Percentiles rank a stretch among this genome's conserved stretches.
Evolutionary conservation across 1,140 invertebrate genomes (phyloP).

Genomic region (Luehdorfia chinensis): DNA sequence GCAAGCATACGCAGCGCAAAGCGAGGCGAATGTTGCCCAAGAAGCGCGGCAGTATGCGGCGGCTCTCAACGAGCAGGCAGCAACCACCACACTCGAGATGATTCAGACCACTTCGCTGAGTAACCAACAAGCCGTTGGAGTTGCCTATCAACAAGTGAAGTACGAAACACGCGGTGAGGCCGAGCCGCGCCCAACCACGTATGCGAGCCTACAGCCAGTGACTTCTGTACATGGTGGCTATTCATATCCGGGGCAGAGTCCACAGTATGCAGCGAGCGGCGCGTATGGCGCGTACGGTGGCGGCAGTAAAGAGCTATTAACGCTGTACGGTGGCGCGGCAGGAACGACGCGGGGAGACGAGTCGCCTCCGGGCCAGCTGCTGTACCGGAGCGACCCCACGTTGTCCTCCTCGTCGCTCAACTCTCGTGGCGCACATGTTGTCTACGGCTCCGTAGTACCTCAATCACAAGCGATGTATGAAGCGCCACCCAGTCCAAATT

Average conservation of each 20-base stretch:
- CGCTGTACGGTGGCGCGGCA: slow-evolving; percentile 54
- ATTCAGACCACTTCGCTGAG: slow-evolving; percentile 61
- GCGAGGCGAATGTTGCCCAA: slow-evolving; percentile 25
- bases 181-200: slow-evolving; percentile 56
- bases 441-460: slow-evolving; percentile 60
- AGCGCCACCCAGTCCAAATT: slow-evolving; percentile 76
- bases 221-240: slow-evolving; percentile 59
- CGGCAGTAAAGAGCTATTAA: slow-evolving; percentile 59
- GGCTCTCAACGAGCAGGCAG: slow-evolving; percentile 46
- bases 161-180: slow-evolving; percentile 64
- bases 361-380: slow-evolving; percentile 62
- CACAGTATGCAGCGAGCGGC: slow-evolving; percentile 51
- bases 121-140: slow-evolving; percentile 65
- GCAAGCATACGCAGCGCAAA: slow-evolving; percentile 38
- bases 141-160: slow-evolving; percentile 68
- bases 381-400: slow-evolving; percentile 79
- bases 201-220: slow-evolving; percentile 71
- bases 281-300: slow-evolving; percentile 48
- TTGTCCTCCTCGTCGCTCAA: slow-evolving; percentile 76
- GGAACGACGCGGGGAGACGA: slow-evolving; percentile 51
- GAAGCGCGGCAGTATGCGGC: slow-evolving; percentile 52
- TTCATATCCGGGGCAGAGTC: slow-evolving; percentile 50
- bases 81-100: slow-evolving; percentile 59
- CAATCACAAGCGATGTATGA: slow-evolving; percentile 71
- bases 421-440: slow-evolving; percentile 58